Base-by-base conservation (phyloP, 1,140 invertebrate species). In the Steinernema khuongi region DNA sequence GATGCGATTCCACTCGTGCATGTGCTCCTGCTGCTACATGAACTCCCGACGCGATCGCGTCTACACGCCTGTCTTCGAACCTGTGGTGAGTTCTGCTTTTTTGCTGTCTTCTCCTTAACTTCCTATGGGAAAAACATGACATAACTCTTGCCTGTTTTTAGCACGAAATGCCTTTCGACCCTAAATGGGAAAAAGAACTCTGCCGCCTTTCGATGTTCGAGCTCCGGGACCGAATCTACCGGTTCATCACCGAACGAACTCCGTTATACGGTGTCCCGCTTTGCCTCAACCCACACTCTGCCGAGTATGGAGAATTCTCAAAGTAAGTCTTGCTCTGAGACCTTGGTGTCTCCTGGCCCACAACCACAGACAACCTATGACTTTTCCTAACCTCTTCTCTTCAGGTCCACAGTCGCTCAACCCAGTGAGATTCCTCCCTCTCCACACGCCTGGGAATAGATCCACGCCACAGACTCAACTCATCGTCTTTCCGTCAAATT, bases 221-320 rank as follows among this genome's bases (percentile, higher is more conserved):
- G 77, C 89, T 90, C 71, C 91, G 81, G 94, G 94, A 97, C 89
- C 92, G 94, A 89, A 92, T 99, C 89, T 94, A 97, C 89, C 94
- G 94, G 89, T 97, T 97, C 88, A 96, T 98, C 86, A 91, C 92
- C 79, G 94, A 97, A 86, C 94, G 96, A 85, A 92, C 93, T 86
- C 92, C 92, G 80, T 86, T 87, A 72, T 92, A 91, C 84, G 90
- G 93, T 74, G 94, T 98, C 74, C 96, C 96, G 79, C 89, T 99
- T 71, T 98, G 95, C 89, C 97, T 99, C 88, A 99, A 99, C 89
- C 96, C 95, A 77, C 94, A 96, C 88, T 97, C 94, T 81, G 94
- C 95, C 85, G 93, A 95, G 85, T 99, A 97, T 89, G 97, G 96
- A 89, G 96, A 93, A 89, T 98, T 98, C 90, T 93, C 94, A 89